Evolutionary conservation across 1,140 invertebrate species (phyloP).

Genomic region (Lasioglossum baleicum): DNA sequence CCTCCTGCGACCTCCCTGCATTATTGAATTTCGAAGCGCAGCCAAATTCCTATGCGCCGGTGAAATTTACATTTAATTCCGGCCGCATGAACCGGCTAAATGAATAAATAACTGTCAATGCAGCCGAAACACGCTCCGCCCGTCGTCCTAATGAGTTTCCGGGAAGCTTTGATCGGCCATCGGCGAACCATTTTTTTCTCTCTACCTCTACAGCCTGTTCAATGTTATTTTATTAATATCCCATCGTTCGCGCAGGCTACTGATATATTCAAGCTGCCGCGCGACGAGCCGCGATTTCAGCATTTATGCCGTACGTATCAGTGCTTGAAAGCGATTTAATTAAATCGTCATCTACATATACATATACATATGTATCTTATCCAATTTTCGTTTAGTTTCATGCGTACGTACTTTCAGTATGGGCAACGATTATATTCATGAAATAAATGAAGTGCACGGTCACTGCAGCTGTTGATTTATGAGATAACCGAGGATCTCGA

Average conservation of each 20-base stretch:
- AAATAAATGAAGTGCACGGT: too few relatives aligned
- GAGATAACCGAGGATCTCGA: too few relatives aligned
- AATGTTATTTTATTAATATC: neutral
- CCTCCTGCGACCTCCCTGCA: constrained; percentile 14
- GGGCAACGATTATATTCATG: too few relatives aligned
- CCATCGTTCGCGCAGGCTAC: neutral
- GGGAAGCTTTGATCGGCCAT: neutral
- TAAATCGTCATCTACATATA: neutral
- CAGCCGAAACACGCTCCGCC: neutral
- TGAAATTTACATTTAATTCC: constrained; percentile 40
- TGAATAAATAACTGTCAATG: constrained; percentile 31
- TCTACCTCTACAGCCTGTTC: neutral
- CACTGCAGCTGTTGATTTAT: too few relatives aligned
- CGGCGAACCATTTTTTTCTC: neutral
- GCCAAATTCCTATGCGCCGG: constrained; percentile 12
- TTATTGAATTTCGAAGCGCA: constrained; percentile 41
- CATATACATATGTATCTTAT: too few relatives aligned
- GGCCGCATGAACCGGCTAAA: neutral
- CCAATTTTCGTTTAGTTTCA: too few relatives aligned
- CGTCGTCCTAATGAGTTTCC: neutral
- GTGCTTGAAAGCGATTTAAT: neutral
- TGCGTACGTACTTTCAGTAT: too few relatives aligned
- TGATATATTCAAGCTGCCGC: neutral
- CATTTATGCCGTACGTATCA: too few relatives aligned
- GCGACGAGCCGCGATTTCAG: too few relatives aligned